These are phyloP conservation scores for Pelecanoides urinatrix DNA, from an alignment of 2,113 vertebrate species.

Conservation along the genomic window DNA sequence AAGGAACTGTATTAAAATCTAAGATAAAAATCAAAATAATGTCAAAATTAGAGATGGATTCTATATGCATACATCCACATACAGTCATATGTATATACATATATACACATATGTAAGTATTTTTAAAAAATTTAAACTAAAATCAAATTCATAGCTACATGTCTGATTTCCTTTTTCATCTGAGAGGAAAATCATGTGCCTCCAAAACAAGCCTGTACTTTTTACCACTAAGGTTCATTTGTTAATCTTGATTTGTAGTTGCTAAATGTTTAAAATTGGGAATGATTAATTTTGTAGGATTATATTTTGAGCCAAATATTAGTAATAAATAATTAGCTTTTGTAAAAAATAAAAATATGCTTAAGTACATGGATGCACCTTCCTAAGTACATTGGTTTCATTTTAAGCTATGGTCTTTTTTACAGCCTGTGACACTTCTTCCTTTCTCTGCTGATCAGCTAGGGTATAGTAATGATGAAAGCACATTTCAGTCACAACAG, in stretches of 20 bases:
- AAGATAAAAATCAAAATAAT: background rate
- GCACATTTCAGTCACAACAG: background rate
- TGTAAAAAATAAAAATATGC: background rate
- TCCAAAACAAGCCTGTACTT: background rate
- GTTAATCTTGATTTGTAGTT: background rate
- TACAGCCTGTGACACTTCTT: background rate
- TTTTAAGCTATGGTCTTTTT: background rate
- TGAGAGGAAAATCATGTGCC: background rate
- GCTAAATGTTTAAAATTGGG: background rate
- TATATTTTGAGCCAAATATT: background rate
- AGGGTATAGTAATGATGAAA: background rate
- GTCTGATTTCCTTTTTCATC: background rate
- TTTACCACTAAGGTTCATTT: background rate
- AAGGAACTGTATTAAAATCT: background rate
- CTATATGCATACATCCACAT: background rate
- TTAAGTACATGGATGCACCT: background rate
- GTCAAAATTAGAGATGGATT: background rate
- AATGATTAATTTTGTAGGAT: background rate
- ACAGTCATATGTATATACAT: background rate
- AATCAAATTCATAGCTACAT: background rate
- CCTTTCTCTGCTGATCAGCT: background rate
- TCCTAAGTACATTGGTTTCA: background rate
- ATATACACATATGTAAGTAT: background rate
- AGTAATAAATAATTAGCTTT: background rate
- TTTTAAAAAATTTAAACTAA: background rate